Evolutionary conservation across 2,888 invertebrate genomes (phyloP).

Genomic region (Synergus umbraculus): DNA sequence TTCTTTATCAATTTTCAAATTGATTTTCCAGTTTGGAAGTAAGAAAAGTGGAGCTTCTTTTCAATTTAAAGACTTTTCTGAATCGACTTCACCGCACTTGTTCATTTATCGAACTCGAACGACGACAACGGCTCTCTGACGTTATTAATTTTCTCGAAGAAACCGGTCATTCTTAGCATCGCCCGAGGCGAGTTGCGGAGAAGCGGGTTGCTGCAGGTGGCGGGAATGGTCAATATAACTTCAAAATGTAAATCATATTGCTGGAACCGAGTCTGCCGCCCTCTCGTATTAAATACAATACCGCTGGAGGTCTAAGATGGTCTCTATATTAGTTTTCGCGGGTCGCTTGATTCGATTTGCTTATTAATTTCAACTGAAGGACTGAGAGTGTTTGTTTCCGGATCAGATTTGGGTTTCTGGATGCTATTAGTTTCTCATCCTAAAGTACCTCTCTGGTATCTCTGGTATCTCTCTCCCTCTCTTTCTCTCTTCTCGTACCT

Average conservation of each 20-base stretch:
- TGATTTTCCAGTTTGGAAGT: not conserved
- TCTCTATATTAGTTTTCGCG: slow-evolving; percentile 63
- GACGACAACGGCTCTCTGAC: slow-evolving; percentile 44
- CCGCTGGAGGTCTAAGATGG: slow-evolving; percentile 45
- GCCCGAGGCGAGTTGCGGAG: slow-evolving; percentile 60
- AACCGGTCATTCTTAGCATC: slow-evolving; percentile 69
- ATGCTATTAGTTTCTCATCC: not conserved
- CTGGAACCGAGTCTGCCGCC: slow-evolving; percentile 62
- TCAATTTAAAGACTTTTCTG: not conserved
- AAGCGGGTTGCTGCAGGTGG: slow-evolving; percentile 73
- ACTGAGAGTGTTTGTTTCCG: slow-evolving; percentile 33
- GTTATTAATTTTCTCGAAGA: slow-evolving; percentile 70
- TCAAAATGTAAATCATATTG: slow-evolving; percentile 77
- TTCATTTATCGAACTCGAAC: slow-evolving; percentile 37
- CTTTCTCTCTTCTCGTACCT: not conserved
- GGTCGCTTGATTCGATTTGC: slow-evolving; percentile 60
- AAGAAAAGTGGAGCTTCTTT: not conserved
- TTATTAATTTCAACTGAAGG: slow-evolving; percentile 49
- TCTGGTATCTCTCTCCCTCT: not conserved
- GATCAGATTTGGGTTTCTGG: not conserved
- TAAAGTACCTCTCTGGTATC: not conserved
- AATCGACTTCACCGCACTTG: slow-evolving; percentile 12
- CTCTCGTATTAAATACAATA: slow-evolving; percentile 61
- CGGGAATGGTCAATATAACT: slow-evolving; percentile 77
- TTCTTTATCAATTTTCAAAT: not conserved